Base-by-base conservation (phyloP, 2,888 invertebrate species). In the Hydraecia micacea region DNA sequence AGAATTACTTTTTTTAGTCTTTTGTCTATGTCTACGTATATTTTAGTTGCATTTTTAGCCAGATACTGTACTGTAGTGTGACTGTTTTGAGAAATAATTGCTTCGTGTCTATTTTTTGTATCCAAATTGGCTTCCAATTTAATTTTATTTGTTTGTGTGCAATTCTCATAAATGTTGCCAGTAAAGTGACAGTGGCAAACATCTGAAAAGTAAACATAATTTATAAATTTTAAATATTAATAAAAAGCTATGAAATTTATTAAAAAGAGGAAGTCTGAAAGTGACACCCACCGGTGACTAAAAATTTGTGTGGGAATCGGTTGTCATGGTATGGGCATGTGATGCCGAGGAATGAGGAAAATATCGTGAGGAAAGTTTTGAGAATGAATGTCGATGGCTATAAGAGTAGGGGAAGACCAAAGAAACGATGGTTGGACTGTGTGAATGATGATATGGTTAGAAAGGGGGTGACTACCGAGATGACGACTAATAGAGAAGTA, bases 141-240 rank as follows among this genome's bases (percentile, higher is more conserved):
- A 13, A 46, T 21, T 70, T 46, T 15, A 52, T 62, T 8, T 0
- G 46, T 67, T 73, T 39, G 13, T 4, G 36, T 42, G 18, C 36
- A 46, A 3, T 32, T 71, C 0, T 36, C 39, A 28, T 13, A 28
- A 39, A 21, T 13, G n/a, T 39, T 66, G 0, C 9, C 28, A 25
- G 25, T n/a, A 39, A 69, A 65, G 7, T 82, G 36, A 21, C 75
- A 39, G 4, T 76, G 0, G 36, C 55, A 42, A n/a, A 72, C 8
- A 42, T 68, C 86, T 86, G 88, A 46, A 84, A 87, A 77, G 28
- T 0, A 69, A 72, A 39, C 11, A 46, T 4, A n/a, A 42, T 46
- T 11, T 28, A 52, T 52, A 7, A 2, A 32, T 32, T 32, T 32
- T 32, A 32, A 0, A 7, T 2, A 3, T 32, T 32, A 52, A 5